Conservation (phyloP, 2,113 vertebrate species). For the Perccottus glenii region DNA sequence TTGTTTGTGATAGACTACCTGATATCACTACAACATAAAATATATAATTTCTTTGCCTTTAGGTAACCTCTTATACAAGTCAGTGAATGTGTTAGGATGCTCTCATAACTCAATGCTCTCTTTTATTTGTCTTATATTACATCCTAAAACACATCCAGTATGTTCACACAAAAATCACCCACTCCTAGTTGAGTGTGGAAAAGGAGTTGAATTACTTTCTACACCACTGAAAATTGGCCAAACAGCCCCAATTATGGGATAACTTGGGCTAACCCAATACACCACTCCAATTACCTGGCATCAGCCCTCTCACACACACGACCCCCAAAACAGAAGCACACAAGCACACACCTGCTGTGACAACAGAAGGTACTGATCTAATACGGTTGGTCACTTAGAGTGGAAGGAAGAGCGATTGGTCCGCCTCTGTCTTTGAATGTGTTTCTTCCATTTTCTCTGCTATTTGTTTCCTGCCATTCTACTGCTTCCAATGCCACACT, state of each 20-base stretch:
- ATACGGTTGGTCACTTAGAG: slow-evolving; percentile 74
- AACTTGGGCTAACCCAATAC: slow-evolving; percentile 79
- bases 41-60: not conserved
- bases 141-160: not conserved
- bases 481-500: slow-evolving; percentile 22
- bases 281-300: slow-evolving; percentile 82
- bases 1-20: slow-evolving; percentile 74
- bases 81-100: not conserved
- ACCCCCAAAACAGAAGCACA: slow-evolving; percentile 55
- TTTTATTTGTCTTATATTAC: too few species aligned
- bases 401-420: slow-evolving; percentile 68
- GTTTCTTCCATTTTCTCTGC: slow-evolving; percentile 59
- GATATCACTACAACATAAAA: too few species aligned
- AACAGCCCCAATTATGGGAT: slow-evolving; percentile 82
- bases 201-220: slow-evolving; percentile 78
- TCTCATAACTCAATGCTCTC: not conserved
- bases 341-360: slow-evolving; percentile 65
- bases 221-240: slow-evolving; percentile 79
- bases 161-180: slow-evolving; percentile 36
- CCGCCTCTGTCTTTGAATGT: slow-evolving; percentile 59
- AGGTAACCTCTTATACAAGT: too few species aligned
- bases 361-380: slow-evolving; percentile 78
- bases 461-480: slow-evolving; percentile 62
- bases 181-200: slow-evolving; percentile 41
- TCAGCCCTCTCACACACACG: slow-evolving; percentile 42